Base-by-base conservation (phyloP, 1,140 invertebrate genomes). In the Battus philenor region DNA sequence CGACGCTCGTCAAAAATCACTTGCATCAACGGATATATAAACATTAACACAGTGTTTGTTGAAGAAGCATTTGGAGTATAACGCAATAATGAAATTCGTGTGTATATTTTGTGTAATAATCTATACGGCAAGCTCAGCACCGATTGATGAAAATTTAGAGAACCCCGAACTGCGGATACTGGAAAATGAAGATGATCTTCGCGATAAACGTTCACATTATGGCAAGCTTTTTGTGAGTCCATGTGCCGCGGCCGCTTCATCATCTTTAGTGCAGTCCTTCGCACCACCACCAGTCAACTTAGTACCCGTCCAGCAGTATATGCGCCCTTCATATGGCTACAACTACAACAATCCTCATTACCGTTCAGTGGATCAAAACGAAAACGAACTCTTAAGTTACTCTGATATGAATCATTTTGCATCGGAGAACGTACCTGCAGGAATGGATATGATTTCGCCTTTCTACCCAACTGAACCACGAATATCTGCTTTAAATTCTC, bases 21-120 rank as follows among this genome's bases (percentile, higher is more conserved):
- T 55, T 58, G 55, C 50, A 54, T 53, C 52, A 48, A 57, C 50
- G 8, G 9, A 49, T 62, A 50, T 78, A 72, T 78, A 78, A 72
- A 78, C 67, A 68, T 62, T 61, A 54, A 36, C 39, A 50, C 30
- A 41, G 31, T 47, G 4, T 44, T 30, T 50, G 36, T 50, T 26
- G 22, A 31, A 16, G 22, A 36, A 44, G 33, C 49, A 66, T 50
- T 59, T 50, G 44, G 29, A 36, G 44, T 47, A 45, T 16, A 39
- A 55, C 39, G 50, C 53, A 22, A 72, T 54, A 50, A 78, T 75
- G 64, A 63, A 65, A 63, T 44, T 54, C 49, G 59, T 50, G 30
- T 58, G 41, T 34, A 29, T 63, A 2, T 50, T 64, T 16, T 51
- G 36, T 6, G 30, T 47, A 8, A 32, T 47, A 8, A 32, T 54